Percentiles rank a stretch among this genome's conserved stretches.
Conservation (phyloP, 2,113 vertebrate genomes). For the Pseudorasbora parva region DNA sequence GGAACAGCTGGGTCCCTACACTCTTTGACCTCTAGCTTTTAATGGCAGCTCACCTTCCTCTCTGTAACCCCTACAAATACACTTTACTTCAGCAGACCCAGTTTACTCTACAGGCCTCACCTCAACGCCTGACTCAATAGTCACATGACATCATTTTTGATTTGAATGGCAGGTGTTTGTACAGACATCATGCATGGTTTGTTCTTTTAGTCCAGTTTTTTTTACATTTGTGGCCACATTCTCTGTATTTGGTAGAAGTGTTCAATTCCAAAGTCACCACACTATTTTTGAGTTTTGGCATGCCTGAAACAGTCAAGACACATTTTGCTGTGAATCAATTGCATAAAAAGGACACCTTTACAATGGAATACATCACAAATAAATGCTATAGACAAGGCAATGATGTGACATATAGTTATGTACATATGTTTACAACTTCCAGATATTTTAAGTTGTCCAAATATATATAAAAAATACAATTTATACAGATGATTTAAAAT, state of each 20-base stretch:
- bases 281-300: not conserved
- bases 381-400: not conserved
- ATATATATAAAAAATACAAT: not conserved
- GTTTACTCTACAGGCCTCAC: slow-evolving; percentile 13
- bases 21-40: slow-evolving; percentile 44
- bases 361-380: not conserved
- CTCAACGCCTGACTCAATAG: not conserved
- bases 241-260: not conserved
- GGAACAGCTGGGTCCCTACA: slow-evolving; percentile 52
- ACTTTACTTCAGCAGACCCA: slow-evolving; percentile 12
- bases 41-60: slow-evolving; percentile 52
- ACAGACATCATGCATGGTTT: not conserved
- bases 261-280: not conserved
- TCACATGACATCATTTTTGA: not conserved
- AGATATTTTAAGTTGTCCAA: not conserved
- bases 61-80: slow-evolving; percentile 26
- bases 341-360: not conserved
- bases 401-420: not conserved
- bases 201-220: too few species aligned
- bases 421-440: not conserved
- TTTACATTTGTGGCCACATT: not conserved
- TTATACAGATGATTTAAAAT: not conserved
- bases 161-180: not conserved
- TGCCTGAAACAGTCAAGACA: not conserved
- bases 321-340: too few species aligned